phyloP scores from a whole-genome alignment of 2,797 vertebrate species.

The Tangara arthus region DNA sequence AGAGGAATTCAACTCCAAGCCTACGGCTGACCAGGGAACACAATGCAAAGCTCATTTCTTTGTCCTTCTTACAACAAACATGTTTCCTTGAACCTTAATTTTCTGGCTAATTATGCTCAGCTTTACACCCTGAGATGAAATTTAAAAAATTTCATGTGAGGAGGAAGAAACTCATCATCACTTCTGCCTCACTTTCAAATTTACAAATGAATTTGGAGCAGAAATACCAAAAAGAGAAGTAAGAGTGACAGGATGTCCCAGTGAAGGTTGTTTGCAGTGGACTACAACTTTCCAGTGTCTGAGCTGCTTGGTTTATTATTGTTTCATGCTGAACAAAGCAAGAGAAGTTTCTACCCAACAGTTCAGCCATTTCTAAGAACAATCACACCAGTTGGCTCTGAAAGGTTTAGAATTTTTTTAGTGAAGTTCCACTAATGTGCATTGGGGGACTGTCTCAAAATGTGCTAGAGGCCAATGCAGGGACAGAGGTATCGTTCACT shows the following conservation, averaged over 20 bases:
- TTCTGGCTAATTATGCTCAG: neutral
- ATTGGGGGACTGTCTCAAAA: constrained; percentile 38
- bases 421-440: constrained; percentile 18
- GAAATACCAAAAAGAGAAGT: neutral
- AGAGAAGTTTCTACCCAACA: neutral
- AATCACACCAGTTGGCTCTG: constrained; percentile 4
- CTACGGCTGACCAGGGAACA: neutral
- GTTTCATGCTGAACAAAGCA: neutral
- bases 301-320: neutral
- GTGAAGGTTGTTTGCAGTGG: neutral
- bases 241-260: neutral
- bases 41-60: neutral
- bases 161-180: neutral
- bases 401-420: neutral
- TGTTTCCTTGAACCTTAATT: neutral
- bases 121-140: neutral
- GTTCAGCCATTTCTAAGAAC: neutral
- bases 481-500: constrained; percentile 64
- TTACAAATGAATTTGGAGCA: neutral
- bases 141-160: neutral
- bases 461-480: constrained; percentile 37
- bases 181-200: neutral
- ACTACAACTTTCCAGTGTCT: neutral
- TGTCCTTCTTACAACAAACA: neutral
- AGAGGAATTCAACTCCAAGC: neutral